phyloP scores from a whole-genome alignment of 2,113 vertebrate species.

The Strix uralensis region DNA sequence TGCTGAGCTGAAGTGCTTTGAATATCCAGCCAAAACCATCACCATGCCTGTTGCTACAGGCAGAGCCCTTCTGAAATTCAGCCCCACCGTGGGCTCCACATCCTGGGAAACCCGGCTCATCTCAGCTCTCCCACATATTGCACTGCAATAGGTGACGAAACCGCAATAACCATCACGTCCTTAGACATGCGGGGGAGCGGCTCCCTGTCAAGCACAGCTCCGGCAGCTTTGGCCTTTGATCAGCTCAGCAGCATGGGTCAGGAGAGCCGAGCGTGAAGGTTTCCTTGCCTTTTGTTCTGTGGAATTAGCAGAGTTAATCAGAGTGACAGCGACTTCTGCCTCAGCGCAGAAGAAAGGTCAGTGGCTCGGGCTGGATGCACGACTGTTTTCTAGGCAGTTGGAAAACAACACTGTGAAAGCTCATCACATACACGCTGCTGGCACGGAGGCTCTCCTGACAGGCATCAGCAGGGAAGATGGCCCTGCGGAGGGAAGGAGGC shows the following conservation, averaged over 20 bases:
- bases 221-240: conserved; percentile 31
- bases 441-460: not conserved
- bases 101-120: not conserved
- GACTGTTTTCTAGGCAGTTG: not conserved
- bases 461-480: not conserved
- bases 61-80: conserved; percentile 7
- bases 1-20: conserved; percentile 36
- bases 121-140: not conserved
- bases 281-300: conserved; percentile 59
- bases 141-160: not conserved
- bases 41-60: not conserved
- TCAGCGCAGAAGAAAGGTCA: conserved; percentile 60
- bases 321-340: conserved; percentile 59
- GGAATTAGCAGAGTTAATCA: conserved; percentile 62
- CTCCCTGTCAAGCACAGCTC: not conserved
- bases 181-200: not conserved
- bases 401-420: not conserved
- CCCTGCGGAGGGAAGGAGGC: not conserved
- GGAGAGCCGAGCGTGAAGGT: not conserved
- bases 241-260: conserved; percentile 38
- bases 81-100: not conserved
- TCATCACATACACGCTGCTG: not conserved
- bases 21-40: conserved; percentile 18
- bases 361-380: conserved; percentile 1
- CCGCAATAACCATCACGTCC: not conserved